Conservation (phyloP, 2,888 invertebrate genomes). For the Apotomis turbidana region DNA sequence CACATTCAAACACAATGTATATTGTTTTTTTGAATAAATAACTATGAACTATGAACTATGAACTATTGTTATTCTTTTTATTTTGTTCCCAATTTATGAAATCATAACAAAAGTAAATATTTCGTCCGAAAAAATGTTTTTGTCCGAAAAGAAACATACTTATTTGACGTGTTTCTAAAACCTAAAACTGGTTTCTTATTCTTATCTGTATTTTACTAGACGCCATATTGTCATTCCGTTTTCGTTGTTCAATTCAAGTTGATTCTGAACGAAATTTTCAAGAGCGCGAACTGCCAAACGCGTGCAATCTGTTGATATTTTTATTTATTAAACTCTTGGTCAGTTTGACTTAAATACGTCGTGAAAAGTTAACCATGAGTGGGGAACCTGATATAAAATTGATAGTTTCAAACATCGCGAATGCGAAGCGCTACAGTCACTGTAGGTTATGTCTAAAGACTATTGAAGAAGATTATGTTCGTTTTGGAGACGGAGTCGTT, state of each 20-base stretch:
- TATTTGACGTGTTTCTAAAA: neutral
- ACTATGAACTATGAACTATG: too few relatives aligned
- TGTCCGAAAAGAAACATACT: too few relatives aligned
- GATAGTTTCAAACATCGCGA: conserved; percentile 66
- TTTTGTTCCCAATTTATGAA: too few relatives aligned
- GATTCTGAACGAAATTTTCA: conserved; percentile 68
- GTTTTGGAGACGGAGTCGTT: conserved; percentile 62
- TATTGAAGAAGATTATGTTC: conserved; percentile 62
- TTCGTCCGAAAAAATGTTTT: too few relatives aligned
- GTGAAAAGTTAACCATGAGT: conserved; percentile 15
- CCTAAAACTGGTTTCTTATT: neutral
- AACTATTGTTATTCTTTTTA: too few relatives aligned
- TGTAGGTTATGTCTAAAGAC: conserved; percentile 74
- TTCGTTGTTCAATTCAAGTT: neutral
- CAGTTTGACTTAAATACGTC: neutral
- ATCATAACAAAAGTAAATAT: too few relatives aligned
- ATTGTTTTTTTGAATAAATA: too few relatives aligned
- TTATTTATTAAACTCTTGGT: neutral
- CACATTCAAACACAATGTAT: too few relatives aligned
- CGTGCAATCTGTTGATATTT: conserved; percentile 24
- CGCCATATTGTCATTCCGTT: conserved; percentile 30
- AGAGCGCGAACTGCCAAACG: conserved; percentile 54
- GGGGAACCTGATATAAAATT: conserved; percentile 54
- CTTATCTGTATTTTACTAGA: conserved; percentile 18
- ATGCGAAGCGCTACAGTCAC: conserved; percentile 64